Percentiles rank a stretch among this genome's conserved stretches.
phyloP scores from a whole-genome alignment of 2,888 invertebrate genomes.

The Andrena fulva region DNA sequence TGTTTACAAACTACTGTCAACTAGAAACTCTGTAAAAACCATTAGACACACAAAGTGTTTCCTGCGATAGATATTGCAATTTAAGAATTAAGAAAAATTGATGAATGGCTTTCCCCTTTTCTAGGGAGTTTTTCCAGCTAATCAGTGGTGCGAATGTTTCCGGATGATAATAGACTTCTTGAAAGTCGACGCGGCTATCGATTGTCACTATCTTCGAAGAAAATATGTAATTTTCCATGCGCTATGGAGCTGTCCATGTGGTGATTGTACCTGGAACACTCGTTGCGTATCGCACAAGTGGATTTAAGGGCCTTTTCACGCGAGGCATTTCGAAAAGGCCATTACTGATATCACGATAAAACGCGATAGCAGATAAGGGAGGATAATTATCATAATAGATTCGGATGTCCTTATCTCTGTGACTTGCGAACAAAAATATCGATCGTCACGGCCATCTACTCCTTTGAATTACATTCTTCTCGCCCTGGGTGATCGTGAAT shows the following conservation, averaged over 20 bases:
- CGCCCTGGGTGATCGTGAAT: neutral
- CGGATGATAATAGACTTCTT: neutral
- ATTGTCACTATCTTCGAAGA: neutral
- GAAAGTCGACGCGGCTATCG: neutral
- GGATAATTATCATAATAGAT: slow-evolving; percentile 5
- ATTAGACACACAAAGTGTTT: neutral
- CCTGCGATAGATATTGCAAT: neutral
- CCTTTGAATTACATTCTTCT: neutral
- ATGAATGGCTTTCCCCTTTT: neutral
- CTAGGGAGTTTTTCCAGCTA: neutral
- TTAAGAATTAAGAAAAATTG: neutral
- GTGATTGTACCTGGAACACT: neutral
- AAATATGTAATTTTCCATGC: neutral
- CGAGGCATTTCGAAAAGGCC: too few species aligned
- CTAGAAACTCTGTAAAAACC: too few species aligned
- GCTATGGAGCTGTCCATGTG: neutral
- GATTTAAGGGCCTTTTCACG: neutral
- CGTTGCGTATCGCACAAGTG: neutral
- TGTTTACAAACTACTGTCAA: too few species aligned
- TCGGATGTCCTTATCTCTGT: neutral
- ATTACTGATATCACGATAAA: slow-evolving; percentile 16
- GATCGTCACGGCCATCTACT: neutral
- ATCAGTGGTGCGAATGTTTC: neutral
- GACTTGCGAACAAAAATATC: neutral
- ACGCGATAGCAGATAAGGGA: slow-evolving; percentile 1